These are phyloP conservation scores for Blastobasis lacticolella DNA, from an alignment of 2,888 invertebrate genomes.

Conservation along the genomic window DNA sequence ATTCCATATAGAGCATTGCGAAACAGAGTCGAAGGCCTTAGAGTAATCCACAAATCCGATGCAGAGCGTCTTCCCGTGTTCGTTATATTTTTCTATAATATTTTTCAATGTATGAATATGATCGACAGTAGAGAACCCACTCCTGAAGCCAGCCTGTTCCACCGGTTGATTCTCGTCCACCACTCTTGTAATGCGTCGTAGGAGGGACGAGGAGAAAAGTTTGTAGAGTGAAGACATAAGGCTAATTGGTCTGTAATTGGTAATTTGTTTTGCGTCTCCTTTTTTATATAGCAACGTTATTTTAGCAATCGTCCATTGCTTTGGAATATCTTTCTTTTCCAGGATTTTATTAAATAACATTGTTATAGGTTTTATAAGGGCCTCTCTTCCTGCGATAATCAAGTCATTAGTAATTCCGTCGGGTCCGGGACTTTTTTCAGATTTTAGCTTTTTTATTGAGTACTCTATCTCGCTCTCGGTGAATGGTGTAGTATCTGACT, in stretches of 20 bases:
- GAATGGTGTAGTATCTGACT: no score
- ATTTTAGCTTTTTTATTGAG: no score
- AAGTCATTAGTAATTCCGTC: no score
- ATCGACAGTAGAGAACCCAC: constrained; percentile 3
- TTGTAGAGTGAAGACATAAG: constrained; percentile 2
- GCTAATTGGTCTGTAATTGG: constrained; percentile 7
- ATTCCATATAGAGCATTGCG: no score
- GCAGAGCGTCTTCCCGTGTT: no score
- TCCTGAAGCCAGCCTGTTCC: constrained; percentile 9
- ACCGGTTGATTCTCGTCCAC: constrained; percentile 4
- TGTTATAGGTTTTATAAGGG: not conserved
- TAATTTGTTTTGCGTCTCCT: constrained; percentile 8
- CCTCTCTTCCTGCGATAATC: no score
- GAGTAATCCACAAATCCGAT: no score
- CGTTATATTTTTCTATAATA: no score
- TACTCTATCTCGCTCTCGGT: no score
- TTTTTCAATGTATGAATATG: no score
- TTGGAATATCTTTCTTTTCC: not conserved
- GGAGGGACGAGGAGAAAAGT: constrained; percentile 5
- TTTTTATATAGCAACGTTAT: constrained; percentile 11
- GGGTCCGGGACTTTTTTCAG: no score
- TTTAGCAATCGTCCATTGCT: constrained; percentile 3
- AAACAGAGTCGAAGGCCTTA: no score
- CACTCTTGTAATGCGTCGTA: not conserved
- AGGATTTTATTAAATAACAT: not conserved